Conservation (phyloP, 2,797 vertebrate species). For the Champsocephalus esox region DNA sequence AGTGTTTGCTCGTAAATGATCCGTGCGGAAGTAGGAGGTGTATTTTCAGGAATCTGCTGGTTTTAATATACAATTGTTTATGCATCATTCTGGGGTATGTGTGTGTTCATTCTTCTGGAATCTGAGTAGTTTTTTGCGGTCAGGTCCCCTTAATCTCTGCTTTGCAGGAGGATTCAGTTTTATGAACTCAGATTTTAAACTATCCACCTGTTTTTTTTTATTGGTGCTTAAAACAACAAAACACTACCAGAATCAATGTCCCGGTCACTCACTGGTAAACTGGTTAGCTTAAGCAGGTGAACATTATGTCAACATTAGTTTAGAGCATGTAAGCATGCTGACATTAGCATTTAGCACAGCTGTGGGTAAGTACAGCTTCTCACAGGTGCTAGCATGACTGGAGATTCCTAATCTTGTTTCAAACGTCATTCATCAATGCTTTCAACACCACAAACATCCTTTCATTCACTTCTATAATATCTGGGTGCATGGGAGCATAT, state of each 20-base stretch:
- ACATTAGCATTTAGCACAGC: not conserved
- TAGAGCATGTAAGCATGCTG: not conserved
- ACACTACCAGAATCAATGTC: not conserved
- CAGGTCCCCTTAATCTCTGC: not conserved
- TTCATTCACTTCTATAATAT: too few species aligned
- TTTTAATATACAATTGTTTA: conserved; percentile 7
- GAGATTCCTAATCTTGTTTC: not conserved
- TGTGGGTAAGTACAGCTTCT: not conserved
- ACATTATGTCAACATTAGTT: not conserved
- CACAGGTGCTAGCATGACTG: not conserved
- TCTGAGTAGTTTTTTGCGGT: not conserved
- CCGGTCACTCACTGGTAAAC: not conserved
- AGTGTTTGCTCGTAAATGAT: conserved; percentile 28
- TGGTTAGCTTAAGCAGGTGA: not conserved
- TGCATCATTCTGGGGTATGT: conserved; percentile 4
- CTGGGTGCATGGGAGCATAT: too few species aligned
- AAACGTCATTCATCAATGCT: too few species aligned
- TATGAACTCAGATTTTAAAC: not conserved
- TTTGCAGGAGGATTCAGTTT: not conserved
- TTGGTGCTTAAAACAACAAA: not conserved
- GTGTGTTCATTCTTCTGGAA: conserved; percentile 16
- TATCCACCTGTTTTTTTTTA: not conserved
- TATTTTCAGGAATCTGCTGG: conserved; percentile 16
- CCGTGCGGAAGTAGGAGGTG: not conserved
- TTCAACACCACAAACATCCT: too few species aligned